Percentiles rank a stretch among this genome's conserved stretches.
Evolutionary conservation across 2,113 vertebrate species (phyloP).

Genomic region (Dasyornis broadbenti): DNA sequence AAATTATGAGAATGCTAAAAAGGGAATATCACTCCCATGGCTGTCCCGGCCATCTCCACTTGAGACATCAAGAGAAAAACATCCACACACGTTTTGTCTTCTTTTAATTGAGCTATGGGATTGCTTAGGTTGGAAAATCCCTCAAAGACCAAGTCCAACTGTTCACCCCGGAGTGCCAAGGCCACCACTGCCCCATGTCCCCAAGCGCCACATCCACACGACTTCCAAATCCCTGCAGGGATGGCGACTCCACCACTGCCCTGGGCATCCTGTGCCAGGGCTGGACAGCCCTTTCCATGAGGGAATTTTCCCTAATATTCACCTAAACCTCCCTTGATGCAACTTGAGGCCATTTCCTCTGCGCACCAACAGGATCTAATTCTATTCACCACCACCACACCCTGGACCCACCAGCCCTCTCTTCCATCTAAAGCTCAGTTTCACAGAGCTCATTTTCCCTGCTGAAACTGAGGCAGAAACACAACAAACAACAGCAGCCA

Average conservation of each 20-base stretch:
- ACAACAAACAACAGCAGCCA: neutral
- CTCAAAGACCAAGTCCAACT: neutral
- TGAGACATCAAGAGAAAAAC: neutral
- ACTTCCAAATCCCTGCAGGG: neutral
- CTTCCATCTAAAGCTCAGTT: neutral
- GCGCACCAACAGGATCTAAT: too few relatives aligned
- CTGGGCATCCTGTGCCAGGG: too few relatives aligned
- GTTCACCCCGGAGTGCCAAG: neutral
- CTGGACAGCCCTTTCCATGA: neutral
- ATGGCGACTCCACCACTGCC: neutral
- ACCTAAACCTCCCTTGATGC: neutral
- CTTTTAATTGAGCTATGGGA: neutral
- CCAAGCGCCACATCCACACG: neutral
- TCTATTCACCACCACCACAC: neutral
- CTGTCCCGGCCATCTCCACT: fast-evolving
- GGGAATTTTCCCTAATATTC: neutral
- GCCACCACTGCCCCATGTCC: neutral
- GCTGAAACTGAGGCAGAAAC: neutral
- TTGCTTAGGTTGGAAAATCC: neutral
- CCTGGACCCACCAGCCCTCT: too few relatives aligned
- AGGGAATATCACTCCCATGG: neutral
- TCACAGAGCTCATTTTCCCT: neutral
- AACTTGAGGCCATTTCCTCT: neutral
- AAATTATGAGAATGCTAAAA: neutral
- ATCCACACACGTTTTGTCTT: fast-evolving